Base-by-base conservation (phyloP, 2,888 invertebrate genomes). In the Tipula lateralis region DNA sequence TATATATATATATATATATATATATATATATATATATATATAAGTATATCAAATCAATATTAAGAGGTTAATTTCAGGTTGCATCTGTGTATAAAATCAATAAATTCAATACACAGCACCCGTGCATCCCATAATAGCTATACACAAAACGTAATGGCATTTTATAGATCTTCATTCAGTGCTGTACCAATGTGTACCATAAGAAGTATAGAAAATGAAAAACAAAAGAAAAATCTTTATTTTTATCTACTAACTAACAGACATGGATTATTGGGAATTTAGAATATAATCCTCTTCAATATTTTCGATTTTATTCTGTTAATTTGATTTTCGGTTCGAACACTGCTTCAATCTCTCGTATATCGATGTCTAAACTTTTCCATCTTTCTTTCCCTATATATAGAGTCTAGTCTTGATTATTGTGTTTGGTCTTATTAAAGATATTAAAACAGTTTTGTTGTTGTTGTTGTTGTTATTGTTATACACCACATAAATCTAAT, bases 261-360 rank as follows among this genome's bases (percentile, higher is more conserved):
- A 66, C 66, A 24, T 66, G 66, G 66, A 66, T 66, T 66, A 66
- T 66, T 24, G 66, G 66, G 66, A 66, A 66, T 66, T 66, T 66
- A 24, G 19, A 66, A 66, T 66, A 24, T 66, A 66, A 66, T 66
- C 66, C 66, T 66, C 66, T 66, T 24, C 66, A 66, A 66, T 66
- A 66, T 66, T 66, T 66, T 66, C 66, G 66, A 24, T 66, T 66
- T 66, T 66, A 24, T 66, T 66, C 24, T 66, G 66, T 66, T 66
- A 66, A 66, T 66, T 66, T 66, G 66, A 66, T 66, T 66, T 66
- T 66, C 12, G 24, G 24, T 66, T 66, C 24, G 66, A 66, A 24
- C 66, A 13, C 39, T 44, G 66, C 24, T 66, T 66, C 66, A 66
- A 66, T 66, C 66, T 66, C 66, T 19, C 9, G 9, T 9, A 66